Evolutionary conservation across 2,797 vertebrate genomes (phyloP).

Genomic region (Pristis pectinata): DNA sequence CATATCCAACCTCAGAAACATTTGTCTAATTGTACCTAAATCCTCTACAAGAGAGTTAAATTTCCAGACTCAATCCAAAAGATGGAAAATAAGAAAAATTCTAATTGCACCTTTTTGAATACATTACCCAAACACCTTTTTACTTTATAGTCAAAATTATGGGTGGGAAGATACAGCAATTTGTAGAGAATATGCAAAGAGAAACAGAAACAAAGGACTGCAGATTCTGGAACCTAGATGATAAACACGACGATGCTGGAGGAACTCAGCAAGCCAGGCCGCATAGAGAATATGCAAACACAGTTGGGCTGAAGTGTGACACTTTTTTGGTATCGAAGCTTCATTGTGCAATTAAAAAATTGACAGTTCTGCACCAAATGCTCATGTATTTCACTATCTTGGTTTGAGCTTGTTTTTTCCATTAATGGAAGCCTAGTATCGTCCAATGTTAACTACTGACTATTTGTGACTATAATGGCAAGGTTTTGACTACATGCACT

Average conservation of each 20-base stretch:
- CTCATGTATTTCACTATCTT: not conserved
- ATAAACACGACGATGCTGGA: too few relatives aligned
- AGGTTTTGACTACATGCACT: not conserved
- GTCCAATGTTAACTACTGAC: not conserved
- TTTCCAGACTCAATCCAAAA: not conserved
- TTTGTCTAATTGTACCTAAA: too few relatives aligned
- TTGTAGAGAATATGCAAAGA: not conserved
- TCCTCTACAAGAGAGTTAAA: not conserved
- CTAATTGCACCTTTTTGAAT: not conserved
- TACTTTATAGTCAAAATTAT: not conserved
- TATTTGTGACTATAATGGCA: not conserved
- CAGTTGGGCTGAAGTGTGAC: too few relatives aligned
- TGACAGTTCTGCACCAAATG: too few relatives aligned
- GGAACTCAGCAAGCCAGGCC: too few relatives aligned
- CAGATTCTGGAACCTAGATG: too few relatives aligned
- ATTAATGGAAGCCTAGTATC: not conserved
- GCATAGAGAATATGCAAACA: not conserved
- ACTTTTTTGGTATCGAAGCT: too few relatives aligned
- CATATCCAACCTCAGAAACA: not conserved
- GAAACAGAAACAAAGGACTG: too few relatives aligned
- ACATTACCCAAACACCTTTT: not conserved
- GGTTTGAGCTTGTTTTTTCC: not conserved
- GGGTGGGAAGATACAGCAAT: not conserved
- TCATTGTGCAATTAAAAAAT: too few relatives aligned
- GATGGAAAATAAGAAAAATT: not conserved